A percentile compares a stretch with the other conserved stretches of the same genome.
These are phyloP conservation scores for Hippocampus mohnikei DNA, from an alignment of 2,113 vertebrate species.

Conservation along the genomic window DNA sequence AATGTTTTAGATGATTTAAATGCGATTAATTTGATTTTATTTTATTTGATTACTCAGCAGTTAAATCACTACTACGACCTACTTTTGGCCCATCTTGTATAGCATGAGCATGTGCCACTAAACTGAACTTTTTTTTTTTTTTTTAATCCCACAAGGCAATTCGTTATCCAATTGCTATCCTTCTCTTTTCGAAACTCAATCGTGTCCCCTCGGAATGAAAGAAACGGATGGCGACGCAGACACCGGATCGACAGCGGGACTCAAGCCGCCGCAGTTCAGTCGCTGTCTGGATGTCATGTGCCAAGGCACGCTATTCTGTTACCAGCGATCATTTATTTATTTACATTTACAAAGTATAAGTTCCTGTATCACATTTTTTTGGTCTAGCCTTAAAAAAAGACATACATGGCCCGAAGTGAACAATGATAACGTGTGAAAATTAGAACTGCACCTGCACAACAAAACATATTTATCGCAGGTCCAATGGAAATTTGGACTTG, in stretches of 20 bases:
- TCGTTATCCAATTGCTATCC: slow-evolving; percentile 13
- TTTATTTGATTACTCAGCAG: too few species aligned
- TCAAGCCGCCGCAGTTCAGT: slow-evolving; percentile 34
- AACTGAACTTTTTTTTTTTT: background rate
- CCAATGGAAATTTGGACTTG: too few species aligned
- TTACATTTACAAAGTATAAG: slow-evolving; percentile 51
- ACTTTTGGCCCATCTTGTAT: too few species aligned
- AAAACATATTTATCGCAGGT: too few species aligned
- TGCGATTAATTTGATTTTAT: too few species aligned
- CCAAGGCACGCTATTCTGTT: slow-evolving; percentile 57
- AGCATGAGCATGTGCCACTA: background rate
- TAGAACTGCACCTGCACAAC: too few species aligned
- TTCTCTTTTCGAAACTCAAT: slow-evolving; percentile 38
- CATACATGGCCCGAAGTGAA: too few species aligned
- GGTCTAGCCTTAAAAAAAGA: background rate
- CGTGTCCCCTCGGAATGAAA: slow-evolving; percentile 33
- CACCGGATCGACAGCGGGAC: slow-evolving; percentile 51
- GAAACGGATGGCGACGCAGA: slow-evolving; percentile 24
- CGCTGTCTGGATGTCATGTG: slow-evolving; percentile 59
- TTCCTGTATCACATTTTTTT: background rate
- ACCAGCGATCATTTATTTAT: slow-evolving; percentile 69
- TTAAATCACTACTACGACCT: too few species aligned
- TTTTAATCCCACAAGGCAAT: slow-evolving; percentile 7
- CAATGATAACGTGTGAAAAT: too few species aligned
- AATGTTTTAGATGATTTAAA: too few species aligned